Evolutionary conservation across 2,113 vertebrate species (phyloP).

Genomic region (Perognathus longimembris): DNA sequence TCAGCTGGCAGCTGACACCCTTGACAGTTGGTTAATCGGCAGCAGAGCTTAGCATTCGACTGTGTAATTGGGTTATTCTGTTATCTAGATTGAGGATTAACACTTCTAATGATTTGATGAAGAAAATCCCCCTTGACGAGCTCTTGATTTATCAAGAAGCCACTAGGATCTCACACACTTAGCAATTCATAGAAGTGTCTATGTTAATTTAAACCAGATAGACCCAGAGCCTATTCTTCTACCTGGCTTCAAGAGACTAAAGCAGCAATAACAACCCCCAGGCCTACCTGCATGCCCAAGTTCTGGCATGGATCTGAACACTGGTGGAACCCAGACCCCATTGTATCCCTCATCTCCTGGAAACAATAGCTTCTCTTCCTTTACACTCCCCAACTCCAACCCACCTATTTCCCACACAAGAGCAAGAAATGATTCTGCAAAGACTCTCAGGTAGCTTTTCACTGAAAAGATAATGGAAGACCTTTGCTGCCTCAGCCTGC

Average conservation of each 20-base stretch:
- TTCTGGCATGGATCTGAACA: background rate
- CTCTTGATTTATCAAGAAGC: slow-evolving; percentile 47
- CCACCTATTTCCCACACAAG: background rate
- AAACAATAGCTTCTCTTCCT: background rate
- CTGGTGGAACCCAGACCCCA: background rate
- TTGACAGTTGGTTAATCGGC: slow-evolving; percentile 58
- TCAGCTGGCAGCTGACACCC: slow-evolving; percentile 25
- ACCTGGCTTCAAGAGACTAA: background rate
- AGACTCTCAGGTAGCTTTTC: background rate
- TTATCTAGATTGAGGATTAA: slow-evolving; percentile 70
- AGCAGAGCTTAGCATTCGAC: slow-evolving; percentile 20
- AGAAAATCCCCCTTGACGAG: slow-evolving; percentile 65
- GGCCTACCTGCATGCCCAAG: too few species aligned
- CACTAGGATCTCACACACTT: slow-evolving; percentile 36
- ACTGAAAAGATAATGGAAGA: background rate
- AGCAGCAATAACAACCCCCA: background rate
- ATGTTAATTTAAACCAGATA: slow-evolving; percentile 20
- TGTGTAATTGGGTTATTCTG: slow-evolving; percentile 53
- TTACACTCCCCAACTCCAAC: background rate
- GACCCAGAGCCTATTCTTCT: background rate
- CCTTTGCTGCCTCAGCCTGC: background rate
- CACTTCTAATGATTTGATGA: slow-evolving; percentile 44
- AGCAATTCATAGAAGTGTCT: background rate
- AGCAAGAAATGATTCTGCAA: background rate
- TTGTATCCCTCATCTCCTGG: background rate